Evolutionary conservation across 2,113 vertebrate species (phyloP), one percentile per base, ranked within the genome.

Genomic region (Plestiodon gilberti): DNA sequence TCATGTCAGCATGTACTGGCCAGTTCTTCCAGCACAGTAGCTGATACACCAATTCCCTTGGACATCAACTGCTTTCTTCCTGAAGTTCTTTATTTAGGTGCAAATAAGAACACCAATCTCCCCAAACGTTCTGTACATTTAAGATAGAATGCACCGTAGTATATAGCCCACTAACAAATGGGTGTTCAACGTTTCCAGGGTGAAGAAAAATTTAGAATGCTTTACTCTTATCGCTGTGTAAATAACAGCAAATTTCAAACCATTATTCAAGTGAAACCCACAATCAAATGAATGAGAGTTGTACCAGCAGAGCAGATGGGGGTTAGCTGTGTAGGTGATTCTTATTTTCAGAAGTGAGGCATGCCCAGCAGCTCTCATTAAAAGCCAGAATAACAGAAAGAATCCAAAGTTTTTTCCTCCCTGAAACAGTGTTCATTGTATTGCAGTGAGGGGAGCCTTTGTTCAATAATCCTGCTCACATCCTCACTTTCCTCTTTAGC

Each of bases 401-500:
- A 59, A 87, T 77, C 61, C 62, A 87, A 78, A 82, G 52, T 61
- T 4, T 10, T 43, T 43, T 23, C 30, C 40, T 59, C 48, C 57
- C 18, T 33, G 57, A 59, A 28, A 8, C 67, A 33, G 35, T 79
- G 38, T 79, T 43, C 8, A 48, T 80, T 80, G 30, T 73, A 33
- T n/a, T 1, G 28, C 18, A 62, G 33, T 83, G 40, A 48, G 76
- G 52, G 69, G 78, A 62, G 38, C 40, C 55, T 83, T 83, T 83
- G 69, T 83, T 83, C 81, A 83, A 61, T 38, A 30, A 67, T 4
- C 73, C 14, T 87, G 17, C 25, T 83, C 55, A 48, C 57, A 48
- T 48, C 77, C 1, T 35, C 87, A 89, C 83, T 76, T 85, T 43
- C n/a, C 92, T 82, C 87, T 62, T 88, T 80, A 48, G 43, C 11